These are phyloP conservation scores for Toxotes lorentzi DNA, from an alignment of 2,797 vertebrate genomes.

Conservation along the genomic window DNA sequence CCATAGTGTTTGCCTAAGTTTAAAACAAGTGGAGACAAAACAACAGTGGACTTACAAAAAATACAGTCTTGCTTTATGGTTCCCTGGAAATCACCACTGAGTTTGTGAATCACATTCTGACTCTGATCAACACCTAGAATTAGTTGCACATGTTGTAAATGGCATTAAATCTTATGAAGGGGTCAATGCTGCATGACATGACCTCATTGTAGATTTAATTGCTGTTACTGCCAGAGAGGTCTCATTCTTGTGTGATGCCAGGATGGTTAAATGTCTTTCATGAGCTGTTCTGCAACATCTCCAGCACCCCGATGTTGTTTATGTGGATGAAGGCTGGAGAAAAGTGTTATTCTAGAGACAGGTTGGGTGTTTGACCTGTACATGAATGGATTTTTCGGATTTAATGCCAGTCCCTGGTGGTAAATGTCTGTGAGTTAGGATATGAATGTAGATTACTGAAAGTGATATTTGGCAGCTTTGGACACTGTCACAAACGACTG, in stretches of 20 bases:
- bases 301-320: background rate
- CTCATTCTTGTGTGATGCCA: background rate
- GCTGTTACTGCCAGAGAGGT: background rate
- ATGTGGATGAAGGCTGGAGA: background rate
- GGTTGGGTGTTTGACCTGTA: background rate
- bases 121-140: background rate
- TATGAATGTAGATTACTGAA: background rate
- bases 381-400: background rate
- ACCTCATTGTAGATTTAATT: background rate
- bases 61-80: too few relatives aligned
- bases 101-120: too few relatives aligned
- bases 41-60: too few relatives aligned
- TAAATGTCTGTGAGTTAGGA: background rate
- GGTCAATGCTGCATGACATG: background rate
- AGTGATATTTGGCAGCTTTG: background rate
- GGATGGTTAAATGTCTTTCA: background rate
- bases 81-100: too few relatives aligned
- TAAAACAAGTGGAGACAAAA: too few relatives aligned
- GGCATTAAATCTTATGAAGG: background rate
- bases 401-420: background rate
- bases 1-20: too few relatives aligned
- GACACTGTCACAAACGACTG: background rate
- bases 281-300: background rate
- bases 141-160: background rate
- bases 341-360: background rate